Evolutionary conservation across 2,888 invertebrate species (phyloP).

Genomic region (Formica aserva): DNA sequence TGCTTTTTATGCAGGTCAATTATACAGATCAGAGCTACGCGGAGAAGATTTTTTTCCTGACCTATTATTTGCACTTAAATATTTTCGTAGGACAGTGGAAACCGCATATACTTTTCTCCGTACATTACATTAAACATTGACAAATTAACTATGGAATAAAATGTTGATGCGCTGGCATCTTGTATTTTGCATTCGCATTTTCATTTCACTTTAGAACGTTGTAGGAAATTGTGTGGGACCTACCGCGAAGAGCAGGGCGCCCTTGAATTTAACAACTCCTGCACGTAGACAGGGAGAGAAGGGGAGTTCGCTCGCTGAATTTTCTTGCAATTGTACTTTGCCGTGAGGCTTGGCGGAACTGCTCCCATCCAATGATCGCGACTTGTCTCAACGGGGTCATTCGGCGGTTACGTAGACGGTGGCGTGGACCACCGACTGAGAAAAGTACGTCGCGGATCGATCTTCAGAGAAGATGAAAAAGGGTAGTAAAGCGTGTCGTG

Average conservation of each 20-base stretch:
- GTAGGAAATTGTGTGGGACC: neutral
- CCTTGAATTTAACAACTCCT: slow-evolving; percentile 14
- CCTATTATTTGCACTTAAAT: neutral
- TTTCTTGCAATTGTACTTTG: slow-evolving; percentile 26
- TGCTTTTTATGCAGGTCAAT: neutral
- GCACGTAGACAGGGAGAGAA: neutral
- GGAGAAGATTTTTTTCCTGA: neutral
- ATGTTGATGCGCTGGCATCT: neutral
- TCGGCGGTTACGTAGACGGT: slow-evolving; percentile 44
- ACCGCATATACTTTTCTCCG: neutral
- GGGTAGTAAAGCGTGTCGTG: slow-evolving; percentile 50
- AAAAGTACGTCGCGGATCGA: slow-evolving; percentile 36
- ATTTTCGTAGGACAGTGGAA: neutral
- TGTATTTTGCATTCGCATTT: slow-evolving; percentile 2
- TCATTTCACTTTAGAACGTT: neutral
- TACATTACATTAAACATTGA: neutral
- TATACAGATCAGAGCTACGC: neutral
- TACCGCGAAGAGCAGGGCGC: neutral
- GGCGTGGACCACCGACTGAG: slow-evolving; percentile 48
- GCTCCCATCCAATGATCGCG: slow-evolving; percentile 20
- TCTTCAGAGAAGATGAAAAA: slow-evolving; percentile 46
- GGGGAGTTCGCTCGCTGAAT: neutral
- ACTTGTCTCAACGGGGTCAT: slow-evolving; percentile 54
- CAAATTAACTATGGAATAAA: neutral
- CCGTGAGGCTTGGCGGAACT: neutral